phyloP scores from a whole-genome alignment of 2,113 vertebrate species.

The Ciconia maguari region DNA sequence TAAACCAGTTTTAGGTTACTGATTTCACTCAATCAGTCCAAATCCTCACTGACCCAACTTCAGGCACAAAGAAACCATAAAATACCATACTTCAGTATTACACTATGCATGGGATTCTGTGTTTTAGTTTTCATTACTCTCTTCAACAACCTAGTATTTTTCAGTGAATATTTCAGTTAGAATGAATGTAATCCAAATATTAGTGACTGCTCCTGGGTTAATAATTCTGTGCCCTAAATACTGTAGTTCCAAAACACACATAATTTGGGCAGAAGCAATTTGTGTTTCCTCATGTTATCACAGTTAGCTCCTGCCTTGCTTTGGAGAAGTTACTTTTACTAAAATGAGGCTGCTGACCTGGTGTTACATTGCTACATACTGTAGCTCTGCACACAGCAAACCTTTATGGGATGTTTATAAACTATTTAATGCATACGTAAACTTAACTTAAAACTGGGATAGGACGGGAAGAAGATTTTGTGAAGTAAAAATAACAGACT shows the following conservation, averaged over 20 bases:
- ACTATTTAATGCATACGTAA: neutral
- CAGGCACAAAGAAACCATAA: neutral
- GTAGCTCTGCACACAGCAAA: neutral
- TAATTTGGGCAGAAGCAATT: neutral
- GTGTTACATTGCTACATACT: neutral
- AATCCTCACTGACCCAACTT: neutral
- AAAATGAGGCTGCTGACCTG: neutral
- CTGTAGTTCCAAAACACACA: neutral
- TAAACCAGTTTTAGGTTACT: neutral
- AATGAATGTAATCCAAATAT: neutral
- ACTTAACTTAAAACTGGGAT: neutral
- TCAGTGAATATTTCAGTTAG: neutral
- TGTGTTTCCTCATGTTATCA: neutral
- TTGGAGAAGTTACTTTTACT: neutral
- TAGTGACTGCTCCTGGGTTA: neutral
- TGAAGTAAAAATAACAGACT: neutral
- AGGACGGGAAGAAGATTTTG: neutral
- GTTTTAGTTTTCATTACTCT: neutral
- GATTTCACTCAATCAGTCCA: neutral
- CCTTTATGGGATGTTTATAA: neutral
- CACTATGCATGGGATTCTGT: neutral
- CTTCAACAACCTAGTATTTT: neutral
- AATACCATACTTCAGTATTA: neutral
- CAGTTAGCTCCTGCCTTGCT: neutral
- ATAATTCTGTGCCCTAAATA: neutral